Evolutionary conservation across 2,113 vertebrate species (phyloP).

Genomic region (Ctenomys sociabilis): DNA sequence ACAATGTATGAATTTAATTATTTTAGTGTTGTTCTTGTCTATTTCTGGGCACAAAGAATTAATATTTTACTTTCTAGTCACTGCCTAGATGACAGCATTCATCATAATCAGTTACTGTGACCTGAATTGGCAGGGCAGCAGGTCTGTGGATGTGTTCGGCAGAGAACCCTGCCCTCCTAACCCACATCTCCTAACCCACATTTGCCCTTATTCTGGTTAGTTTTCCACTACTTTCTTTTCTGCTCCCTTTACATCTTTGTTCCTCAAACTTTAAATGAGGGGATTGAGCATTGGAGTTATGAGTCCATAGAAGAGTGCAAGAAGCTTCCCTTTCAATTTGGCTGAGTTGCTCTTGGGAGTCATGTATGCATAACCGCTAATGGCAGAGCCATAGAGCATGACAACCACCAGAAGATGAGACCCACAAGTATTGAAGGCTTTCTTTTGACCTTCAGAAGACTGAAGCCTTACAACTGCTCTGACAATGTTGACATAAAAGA

Average conservation of each 20-base stretch:
- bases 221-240: conserved; percentile 47
- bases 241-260: conserved; percentile 57
- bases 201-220: conserved; percentile 12
- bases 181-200: no score
- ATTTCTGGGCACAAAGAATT: neutral
- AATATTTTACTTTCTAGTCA: neutral
- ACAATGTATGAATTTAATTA: neutral
- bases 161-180: neutral
- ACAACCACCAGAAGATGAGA: conserved; percentile 62
- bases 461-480: conserved; percentile 20
- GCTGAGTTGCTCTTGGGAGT: conserved; percentile 49
- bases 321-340: conserved; percentile 66
- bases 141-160: neutral
- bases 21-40: neutral
- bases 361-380: conserved; percentile 57
- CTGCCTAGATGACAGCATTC: neutral
- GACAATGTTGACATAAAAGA: conserved; percentile 62
- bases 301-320: conserved; percentile 67
- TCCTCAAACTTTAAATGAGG: conserved; percentile 61
- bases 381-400: conserved; percentile 66
- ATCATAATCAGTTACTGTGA: neutral
- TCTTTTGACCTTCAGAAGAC: conserved; percentile 49
- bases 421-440: conserved; percentile 71
- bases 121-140: neutral
- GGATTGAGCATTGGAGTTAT: conserved; percentile 60